Conservation (phyloP, 2,888 invertebrate species). For the Aleiodes leptofemur region DNA sequence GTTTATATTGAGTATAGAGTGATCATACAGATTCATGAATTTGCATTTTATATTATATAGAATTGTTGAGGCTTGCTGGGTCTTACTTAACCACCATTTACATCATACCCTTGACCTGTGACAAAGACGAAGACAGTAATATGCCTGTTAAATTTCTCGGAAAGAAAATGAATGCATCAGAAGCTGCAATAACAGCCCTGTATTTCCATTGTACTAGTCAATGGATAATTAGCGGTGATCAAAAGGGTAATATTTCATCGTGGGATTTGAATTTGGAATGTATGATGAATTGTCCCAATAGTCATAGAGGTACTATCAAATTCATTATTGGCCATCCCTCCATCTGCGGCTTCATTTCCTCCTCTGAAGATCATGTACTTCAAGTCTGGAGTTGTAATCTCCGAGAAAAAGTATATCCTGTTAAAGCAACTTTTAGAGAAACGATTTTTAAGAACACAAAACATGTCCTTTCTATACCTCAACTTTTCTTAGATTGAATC, state of each 20-base stretch:
- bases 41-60: constrained; percentile 25
- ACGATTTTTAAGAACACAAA: no score
- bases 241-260: constrained; percentile 57
- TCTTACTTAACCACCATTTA: constrained; percentile 61
- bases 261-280: constrained; percentile 59
- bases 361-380: constrained; percentile 51
- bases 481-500: constrained; percentile 49
- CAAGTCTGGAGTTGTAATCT: constrained; percentile 65
- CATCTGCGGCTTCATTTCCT: constrained; percentile 61
- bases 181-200: constrained; percentile 56
- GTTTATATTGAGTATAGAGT: not conserved
- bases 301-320: constrained; percentile 49
- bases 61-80: constrained; percentile 50
- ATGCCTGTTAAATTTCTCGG: constrained; percentile 51
- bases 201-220: constrained; percentile 54
- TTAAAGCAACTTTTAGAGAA: not conserved
- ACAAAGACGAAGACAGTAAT: constrained; percentile 43
- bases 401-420: constrained; percentile 43
- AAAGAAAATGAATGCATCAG: constrained; percentile 52
- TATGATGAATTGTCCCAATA: constrained; percentile 52
- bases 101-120: constrained; percentile 54
- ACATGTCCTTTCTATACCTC: not conserved
- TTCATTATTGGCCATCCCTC: constrained; percentile 58
- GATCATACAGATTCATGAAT: not conserved
- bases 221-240: constrained; percentile 63